Conservation (phyloP, 2,888 invertebrate species). For the Watsonalla binaria region DNA sequence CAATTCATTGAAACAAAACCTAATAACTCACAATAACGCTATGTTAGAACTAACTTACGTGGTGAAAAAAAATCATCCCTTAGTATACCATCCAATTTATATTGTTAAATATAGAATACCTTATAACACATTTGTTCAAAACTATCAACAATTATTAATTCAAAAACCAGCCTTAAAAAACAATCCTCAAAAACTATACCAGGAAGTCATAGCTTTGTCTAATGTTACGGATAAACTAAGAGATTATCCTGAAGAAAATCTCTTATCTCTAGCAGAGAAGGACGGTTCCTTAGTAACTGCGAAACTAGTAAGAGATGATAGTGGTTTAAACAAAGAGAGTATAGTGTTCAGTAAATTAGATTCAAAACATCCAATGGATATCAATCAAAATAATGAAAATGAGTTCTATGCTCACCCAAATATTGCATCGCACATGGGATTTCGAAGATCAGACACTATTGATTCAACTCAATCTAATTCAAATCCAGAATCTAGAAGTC, state of each 20-base stretch:
- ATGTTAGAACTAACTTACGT: slow-evolving; percentile 54
- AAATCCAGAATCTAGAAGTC: too few species aligned
- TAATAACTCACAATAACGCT: slow-evolving; percentile 22
- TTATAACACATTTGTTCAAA: slow-evolving; percentile 34
- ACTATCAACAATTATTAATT: slow-evolving; percentile 26
- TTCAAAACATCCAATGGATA: slow-evolving; percentile 25
- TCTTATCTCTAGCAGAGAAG: slow-evolving; percentile 33
- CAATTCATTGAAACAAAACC: slow-evolving; percentile 37
- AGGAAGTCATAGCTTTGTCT: slow-evolving; percentile 34
- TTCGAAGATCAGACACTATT: too few species aligned
- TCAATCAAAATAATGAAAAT: slow-evolving; percentile 5
- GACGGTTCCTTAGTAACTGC: slow-evolving; percentile 47
- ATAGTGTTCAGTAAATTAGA: slow-evolving; percentile 27
- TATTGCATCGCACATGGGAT: too few species aligned
- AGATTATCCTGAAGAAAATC: slow-evolving; percentile 32
- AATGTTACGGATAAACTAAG: slow-evolving; percentile 40
- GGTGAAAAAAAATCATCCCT: slow-evolving; percentile 38
- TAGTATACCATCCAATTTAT: slow-evolving; percentile 43
- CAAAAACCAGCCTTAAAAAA: slow-evolving; percentile 31
- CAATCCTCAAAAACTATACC: slow-evolving; percentile 34
- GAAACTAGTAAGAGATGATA: slow-evolving; percentile 31
- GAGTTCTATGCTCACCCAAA: too few species aligned
- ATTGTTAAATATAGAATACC: slow-evolving; percentile 57
- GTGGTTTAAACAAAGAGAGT: slow-evolving; percentile 25
- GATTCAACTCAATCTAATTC: too few species aligned